Base-by-base conservation (phyloP, 2,797 vertebrate genomes). In the Dermochelys coriacea region DNA sequence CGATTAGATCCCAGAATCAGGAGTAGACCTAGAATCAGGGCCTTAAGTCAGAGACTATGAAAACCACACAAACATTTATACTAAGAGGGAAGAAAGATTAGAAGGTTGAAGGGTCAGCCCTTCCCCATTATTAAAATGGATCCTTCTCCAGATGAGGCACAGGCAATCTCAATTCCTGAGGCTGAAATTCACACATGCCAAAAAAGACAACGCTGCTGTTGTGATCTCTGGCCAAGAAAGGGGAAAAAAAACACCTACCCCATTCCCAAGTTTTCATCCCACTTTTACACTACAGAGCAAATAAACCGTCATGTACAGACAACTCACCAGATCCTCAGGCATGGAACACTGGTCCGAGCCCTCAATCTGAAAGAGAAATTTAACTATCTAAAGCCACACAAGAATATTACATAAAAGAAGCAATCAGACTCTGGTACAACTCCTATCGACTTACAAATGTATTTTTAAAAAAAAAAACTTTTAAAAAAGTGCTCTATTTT, bases 281-380 rank as follows among this genome's bases (percentile, higher is more conserved):
- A 57, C 18, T 91, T 95, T 96, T 31, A 78, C 82, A 47, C 83
- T 95, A 27, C 75, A 90, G 59, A 75, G 78, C 54, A 92, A 93
- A 91, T 10, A 51, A 93, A 52, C n/a, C 18, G 21, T 57, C 8
- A 49, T 31, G 14, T 8, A 55, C 8, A 47, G 25, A 37, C 19
- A 96, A 98, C 98, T 98, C 97, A 99, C 99, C 98, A 99, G 97
- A 96, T 99, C 99, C 94, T 99, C 99, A 61, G 99, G 99, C 95
- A 99, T 98, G 91, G 99, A 98, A 95, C 99, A 99, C 77, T 99
- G 99, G 95, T 99, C 99, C 14, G 98, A 98, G 61, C 98, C 99
- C 94, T 99, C 99, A 18, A 81, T 98, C 99, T 99, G 98, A 77
- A 98, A 98, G 80, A 93, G 85, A 97, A 96, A 79, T 37, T 12